Conservation (phyloP, 2,888 invertebrate genomes). For the Callimorpha dominula region DNA sequence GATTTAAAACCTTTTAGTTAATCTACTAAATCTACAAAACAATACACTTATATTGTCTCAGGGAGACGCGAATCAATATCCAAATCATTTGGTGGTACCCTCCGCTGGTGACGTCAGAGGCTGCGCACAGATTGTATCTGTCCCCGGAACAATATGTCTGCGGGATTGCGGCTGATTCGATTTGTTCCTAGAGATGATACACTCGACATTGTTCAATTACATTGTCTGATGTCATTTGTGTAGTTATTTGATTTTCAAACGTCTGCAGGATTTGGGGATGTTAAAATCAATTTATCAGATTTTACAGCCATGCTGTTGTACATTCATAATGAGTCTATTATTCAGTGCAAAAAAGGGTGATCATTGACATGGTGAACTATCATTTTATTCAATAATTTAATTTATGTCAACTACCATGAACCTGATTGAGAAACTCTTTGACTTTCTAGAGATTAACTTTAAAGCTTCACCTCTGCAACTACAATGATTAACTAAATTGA, state of each 20-base stretch:
- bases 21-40: background rate
- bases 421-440: background rate
- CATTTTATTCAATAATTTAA: too few relatives aligned
- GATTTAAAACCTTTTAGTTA: too few relatives aligned
- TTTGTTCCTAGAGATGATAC: conserved; percentile 54
- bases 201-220: conserved; percentile 43
- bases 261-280: background rate
- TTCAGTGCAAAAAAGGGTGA: background rate
- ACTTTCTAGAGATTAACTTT: too few relatives aligned
- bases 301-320: background rate
- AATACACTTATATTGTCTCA: conserved; percentile 8
- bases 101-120: conserved; percentile 21
- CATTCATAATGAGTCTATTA: background rate
- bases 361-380: background rate
- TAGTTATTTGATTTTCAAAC: conserved; percentile 36
- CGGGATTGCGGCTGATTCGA: conserved; percentile 58
- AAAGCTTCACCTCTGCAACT: too few relatives aligned
- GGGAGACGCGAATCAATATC: conserved; percentile 32
- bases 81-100: conserved; percentile 38
- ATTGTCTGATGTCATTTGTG: conserved; percentile 26
- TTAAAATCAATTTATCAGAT: background rate
- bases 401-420: background rate
- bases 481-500: too few relatives aligned
- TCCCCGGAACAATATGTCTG: conserved; percentile 55
- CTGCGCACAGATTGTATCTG: conserved; percentile 49